Evolutionary conservation across 2,113 vertebrate genomes (phyloP), one percentile per base, ranked within the genome.

Genomic region (Megaceryle maxima): DNA sequence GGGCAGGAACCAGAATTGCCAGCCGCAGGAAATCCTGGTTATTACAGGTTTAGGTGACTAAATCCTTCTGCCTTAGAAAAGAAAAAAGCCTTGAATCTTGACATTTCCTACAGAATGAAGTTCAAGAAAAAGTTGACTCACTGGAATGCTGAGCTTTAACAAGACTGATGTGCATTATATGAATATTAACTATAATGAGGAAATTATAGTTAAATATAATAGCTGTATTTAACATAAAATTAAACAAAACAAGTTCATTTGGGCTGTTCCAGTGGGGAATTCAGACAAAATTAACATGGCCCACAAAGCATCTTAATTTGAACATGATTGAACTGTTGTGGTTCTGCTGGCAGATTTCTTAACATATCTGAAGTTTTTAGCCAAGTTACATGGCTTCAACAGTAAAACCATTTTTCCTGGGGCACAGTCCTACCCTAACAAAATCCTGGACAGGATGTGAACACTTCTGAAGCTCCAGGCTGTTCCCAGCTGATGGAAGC

Each of bases 181-280:
- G 46, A 94, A 92, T 88, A 83, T 93, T 93, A 96, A 94, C 82
- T 74, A 28, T 74, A 92, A 90, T 77, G 93, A 83, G 44, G 75
- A 88, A 93, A 92, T 94, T 94, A 93, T 33, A 77, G 67, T 81
- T 88, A 92, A 94, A 88, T 93, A 57, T 83, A 90, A 79, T 92
- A 83, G 63, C 81, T 24, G 31, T 87, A 89, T 88, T 94, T 95
- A 95, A 95, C 70, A 51, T n/a, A 64, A 92, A 96, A 94, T 95
- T 85, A 94, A 96, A 83, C 75, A 90, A 90, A 92, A 92, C 85
- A 96, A 94, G 41, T 90, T 87, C 94, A 80, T 85, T 77, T 86
- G 72, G 85, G 82, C 56, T 92, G 39, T 93, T 91, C 87, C 87
- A 81, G 44, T 37, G 63, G 93, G 87, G 70, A 95, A 96, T 87